Base-by-base conservation (phyloP, 1,140 invertebrate genomes). In the Lepidostoma basale region DNA sequence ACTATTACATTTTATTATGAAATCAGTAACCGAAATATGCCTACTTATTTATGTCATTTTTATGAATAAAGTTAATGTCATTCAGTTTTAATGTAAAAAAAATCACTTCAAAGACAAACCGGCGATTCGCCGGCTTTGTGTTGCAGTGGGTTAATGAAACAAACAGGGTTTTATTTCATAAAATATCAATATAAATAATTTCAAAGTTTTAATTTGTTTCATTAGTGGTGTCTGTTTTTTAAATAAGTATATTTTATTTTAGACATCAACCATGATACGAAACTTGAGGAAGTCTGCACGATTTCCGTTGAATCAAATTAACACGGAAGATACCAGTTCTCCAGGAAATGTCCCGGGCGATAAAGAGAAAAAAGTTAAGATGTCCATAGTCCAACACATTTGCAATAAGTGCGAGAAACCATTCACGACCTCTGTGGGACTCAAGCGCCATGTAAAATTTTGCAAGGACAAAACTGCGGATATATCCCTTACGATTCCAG, bases 321-420 rank as follows among this genome's bases (percentile, higher is more conserved):
- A 36, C n/a, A 67, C 59, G 36, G 56, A 47, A 45, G 62, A 71
- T 26, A 54, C 20, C n/a, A n/a, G n/a, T n/a, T n/a, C n/a, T n/a
- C n/a, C n/a, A n/a, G n/a, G n/a, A n/a, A n/a, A n/a, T n/a, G n/a
- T n/a, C n/a, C n/a, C n/a, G n/a, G 18, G 60, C 68, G 6, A 49
- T 72, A 9, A 33, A 68, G 8, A 64, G 68, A 22, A 60, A 72
- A 54, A 65, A 52, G 25, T 62, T 0, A 52, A 60, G 44, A 42
- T 62, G 0, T 65, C 66, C 1, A 23, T 60, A 0, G 67, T 67
- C 16, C 28, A 62, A n/a, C 33, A 72, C 33, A 68, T 72, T 60
- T 72, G 70, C 28, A 68, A 72, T 36, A 72, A 68, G 33, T 72
- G 70, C 62, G 62, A 72, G 14, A 65, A 68, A 28, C 64, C 58